These are phyloP conservation scores for Pteronotus mesoamericanus DNA, from an alignment of 2,797 vertebrate species.

Conservation along the genomic window DNA sequence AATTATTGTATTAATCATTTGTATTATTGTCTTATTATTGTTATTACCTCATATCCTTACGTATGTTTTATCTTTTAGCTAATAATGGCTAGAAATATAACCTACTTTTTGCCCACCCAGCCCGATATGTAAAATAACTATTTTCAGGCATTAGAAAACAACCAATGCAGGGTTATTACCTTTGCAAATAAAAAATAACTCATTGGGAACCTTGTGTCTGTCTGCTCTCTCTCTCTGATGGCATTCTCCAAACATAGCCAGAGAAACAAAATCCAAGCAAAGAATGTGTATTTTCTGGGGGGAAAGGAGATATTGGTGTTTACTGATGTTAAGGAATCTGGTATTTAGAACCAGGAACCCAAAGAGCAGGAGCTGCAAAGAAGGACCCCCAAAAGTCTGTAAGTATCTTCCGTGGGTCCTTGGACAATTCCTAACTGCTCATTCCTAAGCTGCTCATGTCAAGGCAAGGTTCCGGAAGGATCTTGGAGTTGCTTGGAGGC, in stretches of 20 bases:
- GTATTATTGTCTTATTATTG: not conserved
- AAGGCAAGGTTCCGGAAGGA: not conserved
- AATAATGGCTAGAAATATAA: not conserved
- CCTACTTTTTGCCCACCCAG: not conserved
- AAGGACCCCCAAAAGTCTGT: not conserved
- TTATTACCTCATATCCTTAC: not conserved
- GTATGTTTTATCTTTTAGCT: not conserved
- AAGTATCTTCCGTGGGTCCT: not conserved
- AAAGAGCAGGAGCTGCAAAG: not conserved
- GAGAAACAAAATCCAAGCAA: not conserved
- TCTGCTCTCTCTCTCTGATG: not conserved
- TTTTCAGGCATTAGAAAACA: not conserved
- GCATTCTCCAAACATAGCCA: not conserved
- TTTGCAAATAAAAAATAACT: not conserved
- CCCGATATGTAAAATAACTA: not conserved
- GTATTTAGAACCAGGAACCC: not conserved
- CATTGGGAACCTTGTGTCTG: not conserved
- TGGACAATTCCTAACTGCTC: no score
- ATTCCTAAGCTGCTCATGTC: not conserved
- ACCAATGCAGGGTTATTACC: not conserved
- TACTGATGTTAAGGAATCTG: not conserved
- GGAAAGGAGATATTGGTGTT: not conserved
- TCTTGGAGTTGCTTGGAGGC: not conserved
- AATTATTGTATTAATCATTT: not conserved
- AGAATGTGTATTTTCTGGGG: not conserved